A percentile compares a stretch with the other conserved stretches of the same genome.
phyloP scores from a whole-genome alignment of 2,888 invertebrate species.

The Dexiosoma caninum region DNA sequence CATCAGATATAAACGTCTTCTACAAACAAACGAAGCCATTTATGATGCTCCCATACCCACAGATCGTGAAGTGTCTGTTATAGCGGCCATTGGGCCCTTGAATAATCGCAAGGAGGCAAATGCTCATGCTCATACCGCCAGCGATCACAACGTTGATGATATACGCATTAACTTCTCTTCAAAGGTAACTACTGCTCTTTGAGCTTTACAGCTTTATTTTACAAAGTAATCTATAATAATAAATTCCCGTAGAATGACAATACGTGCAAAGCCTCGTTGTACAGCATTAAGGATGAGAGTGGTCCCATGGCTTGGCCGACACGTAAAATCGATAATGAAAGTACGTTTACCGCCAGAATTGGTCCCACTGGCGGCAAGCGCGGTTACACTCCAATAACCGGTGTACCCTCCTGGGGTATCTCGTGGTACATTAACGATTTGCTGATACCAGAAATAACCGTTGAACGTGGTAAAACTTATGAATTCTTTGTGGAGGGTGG shows the following conservation, averaged over 20 bases:
- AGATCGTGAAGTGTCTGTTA: conserved; percentile 85
- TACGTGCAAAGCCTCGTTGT: conserved; percentile 84
- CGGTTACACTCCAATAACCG: conserved; percentile 89
- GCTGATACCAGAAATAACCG: conserved; percentile 92
- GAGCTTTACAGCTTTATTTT: too few relatives aligned
- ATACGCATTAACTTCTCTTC: conserved; percentile 88
- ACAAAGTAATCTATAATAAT: too few relatives aligned
- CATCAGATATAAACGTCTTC: conserved; percentile 87
- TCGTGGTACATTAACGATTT: conserved; percentile 95
- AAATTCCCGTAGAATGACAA: conserved; percentile 83
- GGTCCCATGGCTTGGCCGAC: conserved; percentile 85
- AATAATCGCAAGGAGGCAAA: conserved; percentile 89
- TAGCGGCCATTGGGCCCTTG: conserved; percentile 92
- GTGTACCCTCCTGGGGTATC: conserved; percentile 91
- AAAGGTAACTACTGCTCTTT: conserved; percentile 78
- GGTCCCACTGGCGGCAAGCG: conserved; percentile 90
- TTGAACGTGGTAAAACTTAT: conserved; percentile 91
- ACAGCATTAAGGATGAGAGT: conserved; percentile 81
- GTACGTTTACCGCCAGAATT: conserved; percentile 85
- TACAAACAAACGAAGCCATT: conserved; percentile 85
- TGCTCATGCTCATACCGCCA: conserved; percentile 82
- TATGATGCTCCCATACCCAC: conserved; percentile 85
- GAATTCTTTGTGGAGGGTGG: conserved; percentile 92
- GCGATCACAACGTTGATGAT: conserved; percentile 79
- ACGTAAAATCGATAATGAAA: conserved; percentile 82